Conservation (phyloP, 2,888 invertebrate genomes). For the Cryptocephalus moraei region DNA sequence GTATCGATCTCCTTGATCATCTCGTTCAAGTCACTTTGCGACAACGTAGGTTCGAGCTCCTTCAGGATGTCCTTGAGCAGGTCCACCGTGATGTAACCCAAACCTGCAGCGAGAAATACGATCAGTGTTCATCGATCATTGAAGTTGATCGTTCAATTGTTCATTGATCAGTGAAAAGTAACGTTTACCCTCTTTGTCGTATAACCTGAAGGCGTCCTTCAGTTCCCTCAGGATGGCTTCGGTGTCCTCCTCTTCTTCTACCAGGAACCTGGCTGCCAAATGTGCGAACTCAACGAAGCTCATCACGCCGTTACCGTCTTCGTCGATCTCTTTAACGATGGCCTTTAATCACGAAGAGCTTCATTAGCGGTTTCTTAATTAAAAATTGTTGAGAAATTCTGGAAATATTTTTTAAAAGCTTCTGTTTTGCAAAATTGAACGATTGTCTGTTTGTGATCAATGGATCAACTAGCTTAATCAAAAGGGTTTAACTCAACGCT, state of each 20-base stretch:
- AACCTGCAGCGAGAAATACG: slow-evolving; percentile 42
- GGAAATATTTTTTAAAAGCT: too few species aligned
- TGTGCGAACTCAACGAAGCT: slow-evolving; percentile 83
- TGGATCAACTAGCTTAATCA: too few species aligned
- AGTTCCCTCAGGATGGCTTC: slow-evolving; percentile 84
- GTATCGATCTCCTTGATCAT: slow-evolving; percentile 95
- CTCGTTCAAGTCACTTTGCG: slow-evolving; percentile 77
- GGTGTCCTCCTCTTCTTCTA: slow-evolving; percentile 78
- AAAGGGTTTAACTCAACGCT: too few species aligned
- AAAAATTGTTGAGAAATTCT: too few species aligned
- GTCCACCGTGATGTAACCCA: slow-evolving; percentile 83
- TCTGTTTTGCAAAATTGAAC: too few species aligned
- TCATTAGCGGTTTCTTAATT: too few species aligned
- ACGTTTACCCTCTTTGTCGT: slow-evolving; percentile 75
- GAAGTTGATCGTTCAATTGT: not conserved
- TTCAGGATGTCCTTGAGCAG: slow-evolving; percentile 82
- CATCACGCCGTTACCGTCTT: slow-evolving; percentile 73
- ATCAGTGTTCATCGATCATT: not conserved
- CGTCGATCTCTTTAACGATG: slow-evolving; percentile 80
- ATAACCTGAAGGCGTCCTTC: slow-evolving; percentile 89
- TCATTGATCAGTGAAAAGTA: not conserved
- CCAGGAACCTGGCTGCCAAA: slow-evolving; percentile 76
- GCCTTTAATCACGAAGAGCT: slow-evolving; percentile 37
- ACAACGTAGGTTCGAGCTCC: slow-evolving; percentile 84
- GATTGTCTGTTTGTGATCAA: too few species aligned